phyloP scores from a whole-genome alignment of 2,797 vertebrate genomes.

The Paramormyrops hopkinsi region DNA sequence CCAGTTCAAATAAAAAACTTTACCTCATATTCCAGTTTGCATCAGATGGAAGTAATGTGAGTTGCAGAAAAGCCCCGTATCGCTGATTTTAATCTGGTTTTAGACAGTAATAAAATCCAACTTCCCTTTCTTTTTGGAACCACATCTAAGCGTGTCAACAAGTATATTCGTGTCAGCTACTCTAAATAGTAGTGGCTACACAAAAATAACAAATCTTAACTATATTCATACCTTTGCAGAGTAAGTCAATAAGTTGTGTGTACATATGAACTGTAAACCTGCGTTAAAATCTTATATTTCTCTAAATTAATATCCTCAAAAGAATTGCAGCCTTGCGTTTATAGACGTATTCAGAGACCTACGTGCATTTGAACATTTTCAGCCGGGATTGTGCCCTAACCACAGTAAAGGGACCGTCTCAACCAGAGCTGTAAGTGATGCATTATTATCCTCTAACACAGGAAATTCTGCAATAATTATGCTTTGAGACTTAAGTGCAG shows the following conservation, averaged over 20 bases:
- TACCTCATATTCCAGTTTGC: background rate
- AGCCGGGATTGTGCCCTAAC: background rate
- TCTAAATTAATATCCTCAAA: background rate
- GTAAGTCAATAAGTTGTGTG: background rate
- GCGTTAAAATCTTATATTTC: background rate
- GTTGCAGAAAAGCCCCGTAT: background rate
- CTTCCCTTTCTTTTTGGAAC: background rate
- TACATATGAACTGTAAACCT: background rate
- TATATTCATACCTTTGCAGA: background rate
- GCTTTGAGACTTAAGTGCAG: slow-evolving; percentile 1
- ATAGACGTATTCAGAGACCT: background rate
- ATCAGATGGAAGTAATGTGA: background rate
- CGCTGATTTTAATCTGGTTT: background rate
- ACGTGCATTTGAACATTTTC: background rate
- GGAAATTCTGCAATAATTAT: slow-evolving; percentile 9
- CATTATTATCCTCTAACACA: slow-evolving; percentile 16
- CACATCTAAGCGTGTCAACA: background rate
- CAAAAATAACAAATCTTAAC: background rate
- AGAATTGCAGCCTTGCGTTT: background rate
- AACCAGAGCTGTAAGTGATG: slow-evolving; percentile 3
- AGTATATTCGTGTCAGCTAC: background rate
- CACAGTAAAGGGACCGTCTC: slow-evolving; percentile 6
- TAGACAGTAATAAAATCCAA: background rate
- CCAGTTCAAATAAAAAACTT: background rate
- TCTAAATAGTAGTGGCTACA: background rate